A percentile compares a stretch with the other conserved stretches of the same genome.
phyloP scores from a whole-genome alignment of 2,797 vertebrate genomes.

The Rhynchonycteris naso region DNA sequence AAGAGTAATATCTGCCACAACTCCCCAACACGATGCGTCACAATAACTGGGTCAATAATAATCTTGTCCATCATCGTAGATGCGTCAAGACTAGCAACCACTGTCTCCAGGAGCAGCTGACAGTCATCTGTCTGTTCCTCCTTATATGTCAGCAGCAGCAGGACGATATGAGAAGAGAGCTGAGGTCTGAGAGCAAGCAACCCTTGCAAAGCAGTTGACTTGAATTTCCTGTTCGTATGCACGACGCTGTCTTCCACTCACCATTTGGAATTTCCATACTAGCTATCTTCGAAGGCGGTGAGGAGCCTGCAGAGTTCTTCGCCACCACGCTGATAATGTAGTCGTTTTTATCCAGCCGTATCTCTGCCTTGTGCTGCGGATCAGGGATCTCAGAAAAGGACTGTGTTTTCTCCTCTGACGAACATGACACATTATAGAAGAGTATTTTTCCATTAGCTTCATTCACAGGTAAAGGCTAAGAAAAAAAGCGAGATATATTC shows the following conservation, averaged over 20 bases:
- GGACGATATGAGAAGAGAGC: no score
- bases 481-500: background rate
- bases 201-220: background rate
- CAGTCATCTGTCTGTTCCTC: background rate
- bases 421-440: slow-evolving; percentile 85
- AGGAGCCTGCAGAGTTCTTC: slow-evolving; percentile 83
- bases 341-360: slow-evolving; percentile 81
- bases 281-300: slow-evolving; percentile 85
- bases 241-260: slow-evolving; percentile 65
- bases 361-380: slow-evolving; percentile 81
- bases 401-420: slow-evolving; percentile 63
- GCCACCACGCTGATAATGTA: slow-evolving; percentile 85
- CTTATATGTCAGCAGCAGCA: background rate
- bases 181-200: background rate
- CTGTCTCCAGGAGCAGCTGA: background rate
- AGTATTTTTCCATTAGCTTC: slow-evolving; percentile 87
- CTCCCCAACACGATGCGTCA: background rate
- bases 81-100: background rate
- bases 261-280: slow-evolving; percentile 84
- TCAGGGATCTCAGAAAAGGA: slow-evolving; percentile 70
- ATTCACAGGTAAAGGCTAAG: slow-evolving; percentile 82
- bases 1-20: background rate
- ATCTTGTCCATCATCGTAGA: background rate
- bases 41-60: background rate
- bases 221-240: no score